These are phyloP conservation scores for Phenganax subtilis DNA, from an alignment of 92 coral and sea anemone species.

Conservation along the genomic window DNA sequence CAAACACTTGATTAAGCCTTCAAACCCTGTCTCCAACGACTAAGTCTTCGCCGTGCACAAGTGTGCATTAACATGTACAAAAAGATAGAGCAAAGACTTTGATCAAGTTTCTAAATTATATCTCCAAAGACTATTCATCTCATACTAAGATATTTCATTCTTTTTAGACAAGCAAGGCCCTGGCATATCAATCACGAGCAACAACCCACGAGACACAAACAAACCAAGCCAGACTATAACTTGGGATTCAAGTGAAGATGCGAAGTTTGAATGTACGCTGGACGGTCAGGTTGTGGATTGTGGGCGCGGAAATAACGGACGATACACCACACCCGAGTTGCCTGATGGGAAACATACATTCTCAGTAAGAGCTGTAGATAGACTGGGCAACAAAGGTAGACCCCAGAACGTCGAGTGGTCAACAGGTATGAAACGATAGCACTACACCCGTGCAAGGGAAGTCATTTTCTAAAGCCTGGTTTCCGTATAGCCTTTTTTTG, in stretches of 20 bases:
- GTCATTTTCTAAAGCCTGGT: too few relatives aligned
- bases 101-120: not conserved
- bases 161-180: constrained; percentile 28
- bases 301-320: not conserved
- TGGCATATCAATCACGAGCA: not conserved
- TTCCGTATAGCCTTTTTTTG: too few relatives aligned
- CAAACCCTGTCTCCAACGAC: too few relatives aligned
- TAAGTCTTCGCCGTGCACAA: too few relatives aligned
- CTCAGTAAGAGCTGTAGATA: constrained; percentile 13
- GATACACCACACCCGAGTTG: constrained; percentile 5
- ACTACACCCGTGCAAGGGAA: not conserved
- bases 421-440: not conserved
- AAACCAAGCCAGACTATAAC: not conserved
- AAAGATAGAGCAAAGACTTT: too few relatives aligned
- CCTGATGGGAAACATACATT: constrained; percentile 18
- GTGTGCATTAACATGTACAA: too few relatives aligned
- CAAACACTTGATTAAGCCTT: too few relatives aligned
- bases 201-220: constrained; percentile 7
- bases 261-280: constrained; percentile 14
- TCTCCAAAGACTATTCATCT: not conserved
- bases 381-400: constrained; percentile 29
- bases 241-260: constrained; percentile 24
- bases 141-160: not conserved
- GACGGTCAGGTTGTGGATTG: constrained; percentile 2
- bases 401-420: not conserved